Percentiles rank a stretch among this genome's conserved stretches.
Evolutionary conservation across 53 echinoderm and acorn worm genomes (phyloP).

Genomic region (Apostichopus leukothele): DNA sequence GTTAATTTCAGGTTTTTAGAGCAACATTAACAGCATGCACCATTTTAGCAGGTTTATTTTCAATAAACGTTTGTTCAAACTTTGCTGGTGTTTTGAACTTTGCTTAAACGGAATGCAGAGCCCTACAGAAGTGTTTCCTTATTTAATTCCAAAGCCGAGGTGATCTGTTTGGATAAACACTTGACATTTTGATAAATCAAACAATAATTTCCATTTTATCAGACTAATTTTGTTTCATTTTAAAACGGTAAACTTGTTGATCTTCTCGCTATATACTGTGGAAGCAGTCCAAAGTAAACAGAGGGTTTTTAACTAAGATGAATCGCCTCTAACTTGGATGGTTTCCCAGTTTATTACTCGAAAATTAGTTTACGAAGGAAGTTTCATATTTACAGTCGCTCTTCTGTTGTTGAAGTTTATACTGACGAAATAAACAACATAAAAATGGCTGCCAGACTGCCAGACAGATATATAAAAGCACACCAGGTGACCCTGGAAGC

Average conservation of each 20-base stretch:
- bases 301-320: neutral
- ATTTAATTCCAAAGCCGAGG: no score
- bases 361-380: neutral
- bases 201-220: neutral
- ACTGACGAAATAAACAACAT: neutral
- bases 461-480: neutral
- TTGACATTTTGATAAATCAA: neutral
- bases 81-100: no score
- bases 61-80: no score
- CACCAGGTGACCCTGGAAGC: no score
- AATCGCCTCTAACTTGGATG: neutral
- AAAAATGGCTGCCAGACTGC: neutral
- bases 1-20: no score
- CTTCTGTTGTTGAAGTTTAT: neutral
- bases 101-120: no score
- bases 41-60: no score
- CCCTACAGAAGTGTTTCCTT: no score
- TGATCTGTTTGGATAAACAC: neutral
- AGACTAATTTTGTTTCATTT: neutral
- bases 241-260: neutral
- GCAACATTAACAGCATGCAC: no score
- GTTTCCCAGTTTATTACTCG: neutral
- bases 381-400: neutral
- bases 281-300: neutral
- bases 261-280: neutral